Evolutionary conservation across 2,888 invertebrate genomes (phyloP), one percentile per base, ranked within the genome.

Genomic region (Linnaemya vulpina): DNA sequence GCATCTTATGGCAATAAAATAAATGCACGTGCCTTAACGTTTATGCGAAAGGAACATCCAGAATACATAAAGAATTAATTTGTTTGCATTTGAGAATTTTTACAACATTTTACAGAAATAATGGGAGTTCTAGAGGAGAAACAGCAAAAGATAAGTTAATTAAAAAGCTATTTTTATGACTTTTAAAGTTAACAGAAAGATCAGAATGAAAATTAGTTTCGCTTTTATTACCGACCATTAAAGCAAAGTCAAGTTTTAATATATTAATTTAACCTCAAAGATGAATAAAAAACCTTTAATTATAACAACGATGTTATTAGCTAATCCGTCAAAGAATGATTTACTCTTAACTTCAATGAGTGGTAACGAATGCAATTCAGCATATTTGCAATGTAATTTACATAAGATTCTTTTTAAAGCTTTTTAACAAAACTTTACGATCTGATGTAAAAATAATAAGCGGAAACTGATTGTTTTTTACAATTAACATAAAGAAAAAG

Each of bases 101-200:
- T 63, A 63, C 30, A 40, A 46, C n/a, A n/a, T 46, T 77, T 40
- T 3, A 10, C 30, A 35, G 38, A 77, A 58, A 17, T 35, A 77
- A 78, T 60, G 67, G 68, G 68, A 70, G 60, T 62, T 70, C 5
- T 11, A 43, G 8, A 62, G 68, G 62, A 78, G 51, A 15, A 13
- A 53, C 17, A 15, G 7, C 25, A 62, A 13, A 70, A 51, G 30
- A 62, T 53, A 13, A 49, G 77, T 77, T 77, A 68, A 77, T 60
- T 77, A 77, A 76, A 76, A 75, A 51, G n/a, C 0, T 10, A 55
- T 11, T 55, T 76, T 76, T 65, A 76, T 65, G 65, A 35, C 43
- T 46, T 65, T 30, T 17, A 10, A 35, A 65, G 65, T 53, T 43
- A 43, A 22, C 3, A 17, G 3, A 55, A 10, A 62, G 11, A 53